Base-by-base conservation (phyloP, 2,797 vertebrate genomes). In the Sebastes cheni region DNA sequence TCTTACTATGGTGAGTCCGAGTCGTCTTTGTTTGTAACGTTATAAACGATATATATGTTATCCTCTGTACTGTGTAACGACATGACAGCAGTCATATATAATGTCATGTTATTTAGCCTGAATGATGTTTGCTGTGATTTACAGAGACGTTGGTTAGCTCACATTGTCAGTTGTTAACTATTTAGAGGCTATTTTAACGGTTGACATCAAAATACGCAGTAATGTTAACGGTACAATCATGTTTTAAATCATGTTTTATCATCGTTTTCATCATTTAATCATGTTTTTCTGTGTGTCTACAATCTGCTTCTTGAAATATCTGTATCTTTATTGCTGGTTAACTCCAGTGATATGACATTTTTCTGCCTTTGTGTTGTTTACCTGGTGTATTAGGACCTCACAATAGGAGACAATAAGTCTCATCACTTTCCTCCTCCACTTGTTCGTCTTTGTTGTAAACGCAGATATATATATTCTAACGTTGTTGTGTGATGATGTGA, bases 1-100 rank as follows among this genome's bases (percentile, higher is more conserved):
- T 89, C 94, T 64, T 94, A 95, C 88, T 96, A 96, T 75, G 96
- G 96, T 96, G 94, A 96, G 95, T 91, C 84, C 3, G 72, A 42
- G 34, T 83, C 75, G 84, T 88, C 90, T 94, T 94, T 94, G 89
- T 94, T 50, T 92, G 79, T 83, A 20, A 52, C 50, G 20, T n/a
- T 54, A 32, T 81, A 83, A 77, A 79, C 61, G 69, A 85, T 18
- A 78, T 60, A 72, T 79, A 36, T 85, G 77, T 83, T 16, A 2
- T 36, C 58, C 55, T 29, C 13, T 72, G 79, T 62, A n/a, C 64
- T 11, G 66, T 67, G 62, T 66, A 61, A 58, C 70, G 81, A 39
- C 56, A 54, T 87, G 81, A 88, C 79, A 90, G 42, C 79, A 42
- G 62, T 30, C 42, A 50, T 20, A 62, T 20, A 60, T 52, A 42